Conservation (phyloP, 2,888 invertebrate species). For the Tryphoninae sp. region DNA sequence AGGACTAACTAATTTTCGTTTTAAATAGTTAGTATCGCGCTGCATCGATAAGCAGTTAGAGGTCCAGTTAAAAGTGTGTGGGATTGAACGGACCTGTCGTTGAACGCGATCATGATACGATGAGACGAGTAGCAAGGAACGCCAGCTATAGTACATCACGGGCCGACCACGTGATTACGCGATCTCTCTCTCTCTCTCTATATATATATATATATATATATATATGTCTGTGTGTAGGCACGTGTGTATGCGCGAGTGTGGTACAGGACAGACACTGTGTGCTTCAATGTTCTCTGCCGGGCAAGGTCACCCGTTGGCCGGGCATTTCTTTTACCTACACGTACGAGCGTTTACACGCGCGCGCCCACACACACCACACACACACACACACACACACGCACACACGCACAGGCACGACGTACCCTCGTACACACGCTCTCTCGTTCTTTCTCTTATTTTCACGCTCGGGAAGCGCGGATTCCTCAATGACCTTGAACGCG, state of each 20-base stretch:
- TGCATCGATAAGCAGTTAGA: too few species aligned
- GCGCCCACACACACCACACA: neutral
- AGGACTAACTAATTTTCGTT: too few species aligned
- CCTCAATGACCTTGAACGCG: too few species aligned
- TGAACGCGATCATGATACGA: neutral
- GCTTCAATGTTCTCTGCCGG: constrained; percentile 1
- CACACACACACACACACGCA: neutral
- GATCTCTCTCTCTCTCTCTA: neutral
- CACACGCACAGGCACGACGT: too few species aligned
- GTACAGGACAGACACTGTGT: neutral
- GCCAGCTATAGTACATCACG: constrained; percentile 20
- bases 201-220: neutral
- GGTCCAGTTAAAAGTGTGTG: neutral
- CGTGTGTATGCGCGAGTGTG: neutral
- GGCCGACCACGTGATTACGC: constrained; percentile 45
- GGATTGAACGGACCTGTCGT: neutral
- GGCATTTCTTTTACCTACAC: neutral
- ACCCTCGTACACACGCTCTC: neutral
- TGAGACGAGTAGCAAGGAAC: neutral
- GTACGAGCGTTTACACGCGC: neutral
- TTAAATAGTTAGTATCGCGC: too few species aligned
- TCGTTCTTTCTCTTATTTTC: too few species aligned
- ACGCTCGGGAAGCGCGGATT: too few species aligned
- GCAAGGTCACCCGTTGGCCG: constrained; percentile 1
- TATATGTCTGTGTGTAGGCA: neutral